Evolutionary conservation across 2,113 vertebrate genomes (phyloP).

Genomic region (Xerus inauris): DNA sequence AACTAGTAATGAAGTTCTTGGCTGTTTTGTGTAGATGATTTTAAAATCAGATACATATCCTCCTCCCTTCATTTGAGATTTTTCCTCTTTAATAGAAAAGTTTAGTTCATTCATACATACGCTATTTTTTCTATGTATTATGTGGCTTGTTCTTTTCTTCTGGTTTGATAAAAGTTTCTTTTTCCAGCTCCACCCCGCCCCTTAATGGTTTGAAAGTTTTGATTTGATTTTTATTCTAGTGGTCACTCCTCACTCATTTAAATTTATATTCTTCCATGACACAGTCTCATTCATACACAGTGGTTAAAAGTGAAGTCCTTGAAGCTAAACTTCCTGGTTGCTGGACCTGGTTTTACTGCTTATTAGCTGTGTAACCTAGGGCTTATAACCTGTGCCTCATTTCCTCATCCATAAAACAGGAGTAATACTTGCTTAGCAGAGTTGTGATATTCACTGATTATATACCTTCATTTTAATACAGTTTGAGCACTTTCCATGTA

Average conservation of each 20-base stretch:
- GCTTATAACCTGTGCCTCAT: neutral
- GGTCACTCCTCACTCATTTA: neutral
- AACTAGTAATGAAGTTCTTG: neutral
- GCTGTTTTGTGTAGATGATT: neutral
- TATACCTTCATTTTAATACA: neutral
- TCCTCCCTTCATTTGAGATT: neutral
- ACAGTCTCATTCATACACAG: neutral
- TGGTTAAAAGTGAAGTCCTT: conserved; percentile 10
- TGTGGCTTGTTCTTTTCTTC: conserved; percentile 15
- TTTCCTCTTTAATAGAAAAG: neutral
- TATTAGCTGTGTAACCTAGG: neutral
- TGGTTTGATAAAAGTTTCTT: neutral
- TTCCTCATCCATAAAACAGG: neutral
- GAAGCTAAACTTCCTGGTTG: neutral
- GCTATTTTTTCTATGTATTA: neutral
- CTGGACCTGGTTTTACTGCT: neutral
- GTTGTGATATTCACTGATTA: neutral
- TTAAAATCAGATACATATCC: neutral
- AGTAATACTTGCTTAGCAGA: neutral
- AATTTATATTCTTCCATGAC: neutral
- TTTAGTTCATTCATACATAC: neutral
- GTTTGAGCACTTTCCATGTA: neutral
- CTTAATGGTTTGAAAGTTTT: neutral
- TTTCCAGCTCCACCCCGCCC: neutral
- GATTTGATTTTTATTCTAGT: conserved; percentile 15